phyloP scores from a whole-genome alignment of 2,888 invertebrate genomes.

The Heliconius hortense region DNA sequence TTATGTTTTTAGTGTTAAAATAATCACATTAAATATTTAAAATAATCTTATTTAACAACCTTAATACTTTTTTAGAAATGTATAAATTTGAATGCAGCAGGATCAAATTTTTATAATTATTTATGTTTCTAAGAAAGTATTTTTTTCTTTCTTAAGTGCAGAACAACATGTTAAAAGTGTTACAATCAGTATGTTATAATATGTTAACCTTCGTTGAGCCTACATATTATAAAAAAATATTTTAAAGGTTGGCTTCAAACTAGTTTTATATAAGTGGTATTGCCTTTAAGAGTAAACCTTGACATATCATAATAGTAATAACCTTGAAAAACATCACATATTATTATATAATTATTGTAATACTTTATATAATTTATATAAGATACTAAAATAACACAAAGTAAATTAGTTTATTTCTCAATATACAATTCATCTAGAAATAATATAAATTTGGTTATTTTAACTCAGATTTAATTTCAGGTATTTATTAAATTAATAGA shows the following conservation, averaged over 20 bases:
- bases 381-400: background rate
- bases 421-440: background rate
- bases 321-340: conserved; percentile 12
- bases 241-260: background rate
- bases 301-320: conserved; percentile 6
- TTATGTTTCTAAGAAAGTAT: no score
- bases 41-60: no score
- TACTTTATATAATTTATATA: background rate
- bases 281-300: background rate
- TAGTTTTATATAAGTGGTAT: background rate
- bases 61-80: no score
- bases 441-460: background rate
- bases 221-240: background rate
- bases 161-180: no score
- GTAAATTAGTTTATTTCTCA: background rate
- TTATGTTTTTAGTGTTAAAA: background rate
- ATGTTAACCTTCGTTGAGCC: background rate
- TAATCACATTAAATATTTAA: background rate
- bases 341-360: background rate
- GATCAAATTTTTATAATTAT: no score
- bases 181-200: no score
- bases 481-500: no score
- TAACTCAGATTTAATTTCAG: background rate
- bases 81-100: no score
- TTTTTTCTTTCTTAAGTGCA: no score